phyloP scores from a whole-genome alignment of 2,113 vertebrate species.

The Grus americana region DNA sequence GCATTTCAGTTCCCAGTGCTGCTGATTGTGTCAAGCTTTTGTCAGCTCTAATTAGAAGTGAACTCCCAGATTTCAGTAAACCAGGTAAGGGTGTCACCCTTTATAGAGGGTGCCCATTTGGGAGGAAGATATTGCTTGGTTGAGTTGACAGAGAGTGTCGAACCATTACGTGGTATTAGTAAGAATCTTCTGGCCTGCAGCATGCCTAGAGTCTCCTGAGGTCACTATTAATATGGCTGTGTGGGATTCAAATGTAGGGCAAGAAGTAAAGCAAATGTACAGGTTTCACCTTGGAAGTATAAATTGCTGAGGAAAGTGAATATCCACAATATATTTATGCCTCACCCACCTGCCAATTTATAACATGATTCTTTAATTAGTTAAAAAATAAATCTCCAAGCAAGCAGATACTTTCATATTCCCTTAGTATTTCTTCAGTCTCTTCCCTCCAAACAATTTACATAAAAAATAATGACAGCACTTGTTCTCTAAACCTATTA shows the following conservation, averaged over 20 bases:
- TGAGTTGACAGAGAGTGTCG: not conserved
- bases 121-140: not conserved
- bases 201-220: not conserved
- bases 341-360: not conserved
- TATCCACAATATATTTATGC: not conserved
- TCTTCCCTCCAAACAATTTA: not conserved
- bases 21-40: constrained; percentile 21
- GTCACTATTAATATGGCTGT: not conserved
- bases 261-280: not conserved
- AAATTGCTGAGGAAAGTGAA: not conserved
- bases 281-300: not conserved
- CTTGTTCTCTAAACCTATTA: not conserved
- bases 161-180: not conserved
- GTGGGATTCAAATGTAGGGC: not conserved
- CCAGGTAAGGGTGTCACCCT: not conserved
- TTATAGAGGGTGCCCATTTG: not conserved
- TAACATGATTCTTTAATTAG: not conserved
- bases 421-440: not conserved
- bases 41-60: constrained; percentile 31
- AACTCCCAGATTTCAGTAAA: constrained; percentile 18
- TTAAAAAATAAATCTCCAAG: not conserved
- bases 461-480: not conserved
- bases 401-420: not conserved
- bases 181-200: not conserved
- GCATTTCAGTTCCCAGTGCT: constrained; percentile 2